A percentile compares a stretch with the other conserved stretches of the same genome.
phyloP scores from a whole-genome alignment of 2,888 invertebrate species.

The Drosophila picticornis region DNA sequence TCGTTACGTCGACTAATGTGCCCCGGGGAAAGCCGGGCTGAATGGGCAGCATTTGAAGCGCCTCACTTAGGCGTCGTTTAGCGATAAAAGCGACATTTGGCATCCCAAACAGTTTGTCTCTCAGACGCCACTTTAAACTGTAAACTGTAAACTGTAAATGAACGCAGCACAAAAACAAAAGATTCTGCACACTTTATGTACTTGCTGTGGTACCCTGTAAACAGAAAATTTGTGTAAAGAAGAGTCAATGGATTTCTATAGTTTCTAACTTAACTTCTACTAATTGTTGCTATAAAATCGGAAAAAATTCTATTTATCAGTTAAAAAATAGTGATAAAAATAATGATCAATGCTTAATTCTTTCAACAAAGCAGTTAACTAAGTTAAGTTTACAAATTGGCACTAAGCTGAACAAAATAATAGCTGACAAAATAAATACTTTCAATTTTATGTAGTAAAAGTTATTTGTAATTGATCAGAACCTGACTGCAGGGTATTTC shows the following conservation, averaged over 20 bases:
- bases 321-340: too few relatives aligned
- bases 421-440: neutral
- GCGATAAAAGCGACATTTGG: slow-evolving; percentile 72
- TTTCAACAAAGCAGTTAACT: neutral
- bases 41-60: slow-evolving; percentile 45
- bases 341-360: neutral
- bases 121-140: slow-evolving; percentile 65
- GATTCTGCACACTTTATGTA: slow-evolving; percentile 57
- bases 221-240: too few relatives aligned
- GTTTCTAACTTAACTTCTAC: neutral
- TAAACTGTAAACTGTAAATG: slow-evolving; percentile 68
- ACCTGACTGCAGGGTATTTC: slow-evolving; percentile 9
- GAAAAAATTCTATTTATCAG: too few relatives aligned
- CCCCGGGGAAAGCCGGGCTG: slow-evolving; percentile 22
- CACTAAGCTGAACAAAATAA: too few relatives aligned
- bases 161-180: slow-evolving; percentile 56
- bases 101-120: slow-evolving; percentile 37
- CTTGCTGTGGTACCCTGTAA: slow-evolving; percentile 23
- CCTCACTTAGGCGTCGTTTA: slow-evolving; percentile 78
- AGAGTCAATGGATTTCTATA: neutral
- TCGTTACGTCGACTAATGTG: slow-evolving; percentile 71
- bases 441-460: too few relatives aligned
- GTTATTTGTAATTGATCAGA: neutral
- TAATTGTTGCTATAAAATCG: neutral
- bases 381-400: neutral